Conservation (phyloP, 37 sponge, comb jelly and placozoan species). For the Hormiphora californensis region DNA sequence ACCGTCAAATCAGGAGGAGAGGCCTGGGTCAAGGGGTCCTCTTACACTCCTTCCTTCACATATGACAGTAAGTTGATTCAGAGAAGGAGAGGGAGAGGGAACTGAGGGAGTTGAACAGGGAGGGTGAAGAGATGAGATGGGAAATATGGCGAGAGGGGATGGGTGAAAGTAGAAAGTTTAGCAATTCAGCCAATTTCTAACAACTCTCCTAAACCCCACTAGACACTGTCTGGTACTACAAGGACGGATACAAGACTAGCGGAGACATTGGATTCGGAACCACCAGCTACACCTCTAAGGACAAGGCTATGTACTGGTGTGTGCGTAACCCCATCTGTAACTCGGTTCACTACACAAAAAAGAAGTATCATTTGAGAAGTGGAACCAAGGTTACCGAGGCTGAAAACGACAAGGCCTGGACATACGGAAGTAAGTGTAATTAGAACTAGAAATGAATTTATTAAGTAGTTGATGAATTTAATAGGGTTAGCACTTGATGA, state of each 20-base stretch:
- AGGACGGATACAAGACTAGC: neutral
- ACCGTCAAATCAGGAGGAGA: neutral
- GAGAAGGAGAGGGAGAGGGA: too few relatives aligned
- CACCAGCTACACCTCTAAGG: neutral
- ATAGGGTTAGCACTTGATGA: too few relatives aligned
- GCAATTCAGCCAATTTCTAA: neutral
- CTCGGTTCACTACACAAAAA: neutral
- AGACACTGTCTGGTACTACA: neutral
- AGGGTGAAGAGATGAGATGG: too few relatives aligned
- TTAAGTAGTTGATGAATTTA: too few relatives aligned
- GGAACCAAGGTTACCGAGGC: neutral
- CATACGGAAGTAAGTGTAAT: neutral
- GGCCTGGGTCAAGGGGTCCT: neutral
- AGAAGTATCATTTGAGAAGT: neutral
- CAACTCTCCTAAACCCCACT: neutral
- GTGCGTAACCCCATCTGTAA: neutral
- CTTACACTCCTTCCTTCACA: neutral
- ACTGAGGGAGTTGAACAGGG: too few relatives aligned
- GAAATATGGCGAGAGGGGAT: too few relatives aligned
- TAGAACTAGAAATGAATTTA: too few relatives aligned
- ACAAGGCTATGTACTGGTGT: neutral
- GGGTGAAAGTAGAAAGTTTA: neutral
- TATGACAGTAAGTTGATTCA: slow-evolving; percentile 18
- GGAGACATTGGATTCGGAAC: neutral
- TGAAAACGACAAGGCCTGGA: neutral